Evolutionary conservation across 2,888 invertebrate species (phyloP), one percentile per base, ranked within the genome.

Genomic region (Pogonocherus hispidulus): DNA sequence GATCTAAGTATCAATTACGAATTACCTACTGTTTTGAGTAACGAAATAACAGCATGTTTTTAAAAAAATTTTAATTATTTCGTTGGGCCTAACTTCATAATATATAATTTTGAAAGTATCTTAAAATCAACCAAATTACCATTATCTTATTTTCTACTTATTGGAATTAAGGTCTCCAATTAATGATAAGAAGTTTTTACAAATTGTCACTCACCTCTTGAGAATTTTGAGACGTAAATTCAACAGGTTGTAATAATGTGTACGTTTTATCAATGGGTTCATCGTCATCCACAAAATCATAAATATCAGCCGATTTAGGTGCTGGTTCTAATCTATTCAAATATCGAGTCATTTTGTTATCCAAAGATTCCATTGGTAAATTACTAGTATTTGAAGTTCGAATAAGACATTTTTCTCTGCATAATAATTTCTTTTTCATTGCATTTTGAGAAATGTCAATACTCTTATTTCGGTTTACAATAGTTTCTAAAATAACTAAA

Each of bases 281-380:
- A n/a, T 44, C 44, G 14, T 44, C 44, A 44, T 44, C 44, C 44
- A 44, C 44, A 44, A 44, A 44, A 44, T 44, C 44, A 44, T 44
- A 44, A 44, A 44, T 44, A 44, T 44, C 44, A 44, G 44, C 44
- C 44, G 44, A 14, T 44, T 44, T 44, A 44, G 44, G 1, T 44
- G 14, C 44, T 44, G 44, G 44, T 44, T 44, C 44, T 44, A 44
- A 44, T 44, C 1, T 44, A 44, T 44, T n/a, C 1, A 44, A 44
- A 44, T 44, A 44, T 44, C 44, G 44, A 44, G 14, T 44, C 44
- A 44, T 44, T 44, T 44, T 44, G 44, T 44, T 44, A 44, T 44
- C 44, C 14, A 44, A 44, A 44, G 44, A 44, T 44, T 44, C 44
- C 44, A 1, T 44, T 44, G 44, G 44, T 44, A 44, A 44, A 44